A percentile compares a stretch with the other conserved stretches of the same genome.
phyloP scores from a whole-genome alignment of 1,140 invertebrate genomes.

The Drosophila seguyi region DNA sequence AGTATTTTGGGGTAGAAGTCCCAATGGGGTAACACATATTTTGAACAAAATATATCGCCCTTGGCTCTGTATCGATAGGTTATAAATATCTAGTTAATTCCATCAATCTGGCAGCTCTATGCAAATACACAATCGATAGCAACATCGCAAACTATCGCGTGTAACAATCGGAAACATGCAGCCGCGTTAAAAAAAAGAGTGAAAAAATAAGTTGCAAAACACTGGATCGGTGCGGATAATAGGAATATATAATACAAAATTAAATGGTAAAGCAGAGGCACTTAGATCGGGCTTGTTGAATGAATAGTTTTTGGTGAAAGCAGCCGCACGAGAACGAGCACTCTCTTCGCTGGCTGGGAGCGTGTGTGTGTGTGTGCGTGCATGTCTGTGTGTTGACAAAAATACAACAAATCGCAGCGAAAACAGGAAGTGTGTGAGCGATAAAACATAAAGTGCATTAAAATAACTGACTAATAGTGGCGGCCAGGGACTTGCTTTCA shows the following conservation, averaged over 20 bases:
- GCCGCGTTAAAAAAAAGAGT: conserved; percentile 39
- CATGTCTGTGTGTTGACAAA: conserved; percentile 72
- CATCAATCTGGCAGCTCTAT: conserved; percentile 5
- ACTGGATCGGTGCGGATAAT: conserved; percentile 26
- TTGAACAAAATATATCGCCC: too few species aligned
- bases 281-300: neutral
- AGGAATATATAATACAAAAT: conserved; percentile 53
- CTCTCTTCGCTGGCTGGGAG: conserved; percentile 9
- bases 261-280: conserved; percentile 64
- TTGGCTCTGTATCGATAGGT: too few species aligned
- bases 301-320: conserved; percentile 54
- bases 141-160: conserved; percentile 7
- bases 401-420: conserved; percentile 73
- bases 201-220: conserved; percentile 41
- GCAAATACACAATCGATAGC: neutral
- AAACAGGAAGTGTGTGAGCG: conserved; percentile 72
- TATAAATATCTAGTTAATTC: too few species aligned
- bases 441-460: conserved; percentile 52
- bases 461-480: conserved; percentile 24
- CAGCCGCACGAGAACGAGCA: conserved; percentile 58
- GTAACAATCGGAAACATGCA: conserved; percentile 33
- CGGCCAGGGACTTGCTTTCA: conserved; percentile 1
- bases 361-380: conserved; percentile 29
- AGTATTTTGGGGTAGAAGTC: too few species aligned
- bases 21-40: too few species aligned